phyloP scores from a whole-genome alignment of 1,140 invertebrate species.

The Pogonomyrmex barbatus region DNA sequence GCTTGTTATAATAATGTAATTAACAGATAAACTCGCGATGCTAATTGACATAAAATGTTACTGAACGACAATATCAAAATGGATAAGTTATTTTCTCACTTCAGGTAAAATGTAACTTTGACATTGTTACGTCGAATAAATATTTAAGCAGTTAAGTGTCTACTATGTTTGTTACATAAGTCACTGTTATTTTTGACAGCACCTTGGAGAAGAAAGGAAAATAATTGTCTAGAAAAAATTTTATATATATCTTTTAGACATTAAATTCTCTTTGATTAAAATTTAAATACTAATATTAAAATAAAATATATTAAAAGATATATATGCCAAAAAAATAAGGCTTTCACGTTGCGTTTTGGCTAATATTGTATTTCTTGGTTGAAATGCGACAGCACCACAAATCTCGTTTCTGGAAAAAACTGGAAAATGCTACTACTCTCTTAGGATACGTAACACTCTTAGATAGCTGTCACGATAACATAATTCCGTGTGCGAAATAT shows the following conservation, averaged over 20 bases:
- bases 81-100: conserved; percentile 5
- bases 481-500: conserved; percentile 59
- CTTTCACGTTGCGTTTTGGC: not conserved
- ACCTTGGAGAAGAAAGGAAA: not conserved
- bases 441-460: not conserved
- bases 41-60: conserved; percentile 46
- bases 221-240: not conserved
- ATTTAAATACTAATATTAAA: not conserved
- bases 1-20: conserved; percentile 43
- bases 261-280: not conserved
- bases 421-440: not conserved
- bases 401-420: not conserved
- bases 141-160: not conserved
- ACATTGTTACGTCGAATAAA: not conserved
- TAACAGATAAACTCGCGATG: conserved; percentile 41
- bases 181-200: not conserved
- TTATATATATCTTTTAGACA: not conserved
- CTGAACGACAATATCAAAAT: conserved; percentile 11
- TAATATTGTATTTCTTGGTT: not conserved
- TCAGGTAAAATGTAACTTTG: not conserved
- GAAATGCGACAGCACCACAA: not conserved
- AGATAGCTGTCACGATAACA: conserved; percentile 56
- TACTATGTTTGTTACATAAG: not conserved
- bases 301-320: not conserved
- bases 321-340: not conserved